Base-by-base conservation (phyloP, 1,140 invertebrate species). In the Campoletis sonorensis region DNA sequence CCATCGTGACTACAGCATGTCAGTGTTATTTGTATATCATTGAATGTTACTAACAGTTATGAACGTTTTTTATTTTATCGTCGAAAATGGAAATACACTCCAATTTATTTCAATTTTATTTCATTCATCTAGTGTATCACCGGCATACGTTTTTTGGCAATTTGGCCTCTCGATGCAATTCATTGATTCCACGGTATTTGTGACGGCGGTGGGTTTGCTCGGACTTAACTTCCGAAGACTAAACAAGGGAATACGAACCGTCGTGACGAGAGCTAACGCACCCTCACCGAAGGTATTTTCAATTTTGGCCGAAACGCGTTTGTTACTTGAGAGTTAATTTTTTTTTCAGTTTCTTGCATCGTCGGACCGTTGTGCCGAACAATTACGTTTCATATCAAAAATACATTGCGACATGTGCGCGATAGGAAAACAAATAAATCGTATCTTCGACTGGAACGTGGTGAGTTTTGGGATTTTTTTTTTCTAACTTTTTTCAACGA, bases 361-460 rank as follows among this genome's bases (percentile, higher is more conserved):
- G 0, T 81, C 75, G 18, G 77, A 79, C 45, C 1, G 58, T 8
- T 79, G 73, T 15, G 73, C 80, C 18, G 73, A 81, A 18, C 70
- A 77, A 58, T 51, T 81, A 21, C 73, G 75, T 21, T 21, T 72
- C 1, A 61, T 81, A 23, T 61, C 80, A 16, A 61, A 78, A 27
- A 30, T 58, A 4, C 80, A 81, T 30, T 81, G 79, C 67, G 79
- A 81, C 79, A 70, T 81, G 26, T 81, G 80, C 54, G 58, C 76
- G 49, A 23, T 81, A n/a, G 73, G 64, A 5, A 81, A 81, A 72
- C 21, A 51, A 27, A 58, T 81, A 18, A 81, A 81, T 67, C 37
- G 75, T 76, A 23, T 45, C n/a, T 81, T 81, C 73, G 40, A 72
- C 61, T 77, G 51, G 75, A 21, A 23, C 26, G 75, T 77, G 51